These are phyloP conservation scores for Apteryx mantelli DNA, from an alignment of 2,113 vertebrate species.

Conservation along the genomic window DNA sequence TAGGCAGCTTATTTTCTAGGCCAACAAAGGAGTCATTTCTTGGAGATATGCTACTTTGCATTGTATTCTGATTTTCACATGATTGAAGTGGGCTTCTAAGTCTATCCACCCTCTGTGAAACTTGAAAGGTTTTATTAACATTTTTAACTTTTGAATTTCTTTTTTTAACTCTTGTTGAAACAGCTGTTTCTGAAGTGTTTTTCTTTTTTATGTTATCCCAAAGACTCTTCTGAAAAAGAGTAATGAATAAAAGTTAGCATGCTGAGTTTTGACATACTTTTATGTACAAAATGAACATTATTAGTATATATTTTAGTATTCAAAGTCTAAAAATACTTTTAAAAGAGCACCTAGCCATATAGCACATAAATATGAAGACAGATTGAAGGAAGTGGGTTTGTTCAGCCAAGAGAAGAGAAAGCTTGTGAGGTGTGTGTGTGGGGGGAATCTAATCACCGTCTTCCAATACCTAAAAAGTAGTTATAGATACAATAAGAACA, in stretches of 20 bases:
- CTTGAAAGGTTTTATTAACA: slow-evolving; percentile 84
- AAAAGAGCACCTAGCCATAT: not conserved
- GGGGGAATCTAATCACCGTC: not conserved
- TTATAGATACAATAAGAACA: not conserved
- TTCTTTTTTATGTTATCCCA: slow-evolving; percentile 90
- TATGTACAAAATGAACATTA: not conserved
- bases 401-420: not conserved
- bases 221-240: slow-evolving; percentile 84
- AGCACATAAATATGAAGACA: not conserved
- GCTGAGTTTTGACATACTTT: not conserved
- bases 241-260: not conserved
- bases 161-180: slow-evolving; percentile 56
- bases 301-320: not conserved
- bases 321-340: not conserved
- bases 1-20: slow-evolving; percentile 63
- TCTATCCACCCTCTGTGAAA: slow-evolving; percentile 75
- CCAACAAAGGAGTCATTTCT: not conserved
- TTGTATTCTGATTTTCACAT: slow-evolving; percentile 76
- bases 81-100: slow-evolving; percentile 83
- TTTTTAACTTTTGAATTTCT: slow-evolving; percentile 65
- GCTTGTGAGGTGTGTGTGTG: not conserved
- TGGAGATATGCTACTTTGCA: not conserved
- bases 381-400: not conserved
- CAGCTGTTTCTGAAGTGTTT: slow-evolving; percentile 45
- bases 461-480: not conserved